Evolutionary conservation across 2,113 vertebrate species (phyloP).

Genomic region (Saguinus imperator): DNA sequence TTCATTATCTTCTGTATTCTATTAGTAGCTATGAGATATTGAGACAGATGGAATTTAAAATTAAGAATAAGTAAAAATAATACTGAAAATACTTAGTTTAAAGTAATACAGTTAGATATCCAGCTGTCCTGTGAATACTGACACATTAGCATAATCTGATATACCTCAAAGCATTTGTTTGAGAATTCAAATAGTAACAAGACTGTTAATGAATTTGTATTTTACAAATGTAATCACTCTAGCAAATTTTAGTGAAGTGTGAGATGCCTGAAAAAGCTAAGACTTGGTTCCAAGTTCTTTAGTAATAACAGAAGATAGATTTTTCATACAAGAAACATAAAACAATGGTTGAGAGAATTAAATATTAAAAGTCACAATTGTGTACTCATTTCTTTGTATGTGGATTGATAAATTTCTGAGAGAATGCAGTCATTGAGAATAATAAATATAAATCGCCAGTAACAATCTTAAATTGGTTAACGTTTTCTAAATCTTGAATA

Average conservation of each 20-base stretch:
- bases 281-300: neutral
- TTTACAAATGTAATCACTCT: conserved; percentile 12
- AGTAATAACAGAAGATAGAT: neutral
- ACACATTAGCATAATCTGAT: neutral
- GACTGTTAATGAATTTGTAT: neutral
- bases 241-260: neutral
- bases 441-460: neutral
- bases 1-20: neutral
- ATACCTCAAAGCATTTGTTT: neutral
- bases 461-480: neutral
- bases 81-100: conserved; percentile 19
- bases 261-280: neutral
- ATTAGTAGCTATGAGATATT: conserved; percentile 13
- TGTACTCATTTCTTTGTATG: neutral
- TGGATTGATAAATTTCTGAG: neutral
- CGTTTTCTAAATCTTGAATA: neutral
- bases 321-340: neutral
- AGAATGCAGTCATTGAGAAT: neutral
- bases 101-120: neutral
- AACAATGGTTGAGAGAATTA: neutral
- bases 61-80: neutral
- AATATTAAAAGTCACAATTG: neutral
- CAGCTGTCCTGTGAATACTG: neutral
- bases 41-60: conserved; percentile 5
- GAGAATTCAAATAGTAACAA: neutral